Evolutionary conservation across 2,797 vertebrate species (phyloP), one percentile per base, ranked within the genome.

Genomic region (Eutrigla gurnardus): DNA sequence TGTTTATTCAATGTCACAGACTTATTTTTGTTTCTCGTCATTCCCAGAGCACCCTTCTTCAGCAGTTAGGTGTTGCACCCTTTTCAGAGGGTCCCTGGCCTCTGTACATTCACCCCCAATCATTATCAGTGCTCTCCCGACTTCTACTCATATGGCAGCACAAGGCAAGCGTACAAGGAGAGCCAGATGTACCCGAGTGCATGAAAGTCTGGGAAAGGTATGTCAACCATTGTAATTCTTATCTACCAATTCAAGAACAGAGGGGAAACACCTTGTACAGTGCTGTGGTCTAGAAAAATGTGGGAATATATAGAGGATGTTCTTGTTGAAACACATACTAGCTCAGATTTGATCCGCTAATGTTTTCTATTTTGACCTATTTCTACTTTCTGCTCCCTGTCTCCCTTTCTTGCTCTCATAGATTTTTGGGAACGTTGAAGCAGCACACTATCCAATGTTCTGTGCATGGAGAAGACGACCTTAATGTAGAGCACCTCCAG

Each of bases 181-280:
- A 99, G 57, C 97, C 97, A 3, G 98, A 99, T 0, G 97, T 99
- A 25, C 95, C 96, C 0, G 98, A 99, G 87, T 99, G 97, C 85
- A 96, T 98, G 87, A 98, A 97, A 87, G 97, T 99, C 65, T 99
- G 98, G 98, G 98, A 99, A 94, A 97, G 98, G 98, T 99, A 94
- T 54, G 58, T 10, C 15, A 35, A n/a, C 25, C 2, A 2, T 45
- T 4, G 4, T 25, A 52, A 1, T 58, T 73, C 32, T 68, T 52
- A 43, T 45, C n/a, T 36, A 43, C 12, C 5, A 42, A 15, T 65
- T 52, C 0, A 0, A 39, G n/a, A 63, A 32, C 25, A 50, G 46
- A 11, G 11, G 0, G 3, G 17, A 25, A 3, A 59, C 5, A 36
- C 2, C 2, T 7, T 66, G 53, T 45, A 39, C n/a, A 46, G 2